Conservation (phyloP, 1,140 invertebrate genomes). For the Mylabris phalerata region DNA sequence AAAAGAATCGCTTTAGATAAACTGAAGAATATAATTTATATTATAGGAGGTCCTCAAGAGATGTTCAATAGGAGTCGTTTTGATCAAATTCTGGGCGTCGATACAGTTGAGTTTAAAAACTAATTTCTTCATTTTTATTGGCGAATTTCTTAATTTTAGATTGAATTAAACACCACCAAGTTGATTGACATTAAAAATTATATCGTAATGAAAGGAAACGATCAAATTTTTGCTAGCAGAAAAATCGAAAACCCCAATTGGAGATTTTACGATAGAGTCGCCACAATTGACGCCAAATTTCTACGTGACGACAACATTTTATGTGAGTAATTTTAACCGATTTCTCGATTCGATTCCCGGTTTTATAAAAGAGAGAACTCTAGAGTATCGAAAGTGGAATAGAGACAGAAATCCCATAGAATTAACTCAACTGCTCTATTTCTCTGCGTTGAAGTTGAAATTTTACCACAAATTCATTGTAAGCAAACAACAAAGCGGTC, state of each 20-base stretch:
- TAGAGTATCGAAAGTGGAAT: too few relatives aligned
- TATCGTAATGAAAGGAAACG: conserved; percentile 5
- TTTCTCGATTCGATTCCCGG: background rate
- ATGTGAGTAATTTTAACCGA: background rate
- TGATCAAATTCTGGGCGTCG: conserved; percentile 13
- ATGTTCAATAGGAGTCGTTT: conserved; percentile 15
- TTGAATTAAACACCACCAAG: conserved; percentile 13
- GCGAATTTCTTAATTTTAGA: conserved; percentile 1
- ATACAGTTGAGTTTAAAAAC: conserved; percentile 1
- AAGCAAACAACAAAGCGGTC: too few relatives aligned
- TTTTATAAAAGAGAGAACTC: too few relatives aligned
- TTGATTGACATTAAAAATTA: conserved; percentile 9
- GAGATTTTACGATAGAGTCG: conserved; percentile 11
- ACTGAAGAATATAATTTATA: conserved; percentile 9
- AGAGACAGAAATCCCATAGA: too few relatives aligned
- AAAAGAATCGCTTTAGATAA: conserved; percentile 11
- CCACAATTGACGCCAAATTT: conserved; percentile 4
- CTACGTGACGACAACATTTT: conserved; percentile 1
- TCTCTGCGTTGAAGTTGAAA: too few relatives aligned
- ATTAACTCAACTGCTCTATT: too few relatives aligned
- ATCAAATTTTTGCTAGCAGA: conserved; percentile 2
- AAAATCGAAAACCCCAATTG: conserved; percentile 6
- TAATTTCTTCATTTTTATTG: background rate
- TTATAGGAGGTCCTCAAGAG: conserved; percentile 20
- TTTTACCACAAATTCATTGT: too few relatives aligned